These are phyloP conservation scores for Ectropis crepuscularia DNA, from an alignment of 2,888 invertebrate genomes.

Conservation along the genomic window DNA sequence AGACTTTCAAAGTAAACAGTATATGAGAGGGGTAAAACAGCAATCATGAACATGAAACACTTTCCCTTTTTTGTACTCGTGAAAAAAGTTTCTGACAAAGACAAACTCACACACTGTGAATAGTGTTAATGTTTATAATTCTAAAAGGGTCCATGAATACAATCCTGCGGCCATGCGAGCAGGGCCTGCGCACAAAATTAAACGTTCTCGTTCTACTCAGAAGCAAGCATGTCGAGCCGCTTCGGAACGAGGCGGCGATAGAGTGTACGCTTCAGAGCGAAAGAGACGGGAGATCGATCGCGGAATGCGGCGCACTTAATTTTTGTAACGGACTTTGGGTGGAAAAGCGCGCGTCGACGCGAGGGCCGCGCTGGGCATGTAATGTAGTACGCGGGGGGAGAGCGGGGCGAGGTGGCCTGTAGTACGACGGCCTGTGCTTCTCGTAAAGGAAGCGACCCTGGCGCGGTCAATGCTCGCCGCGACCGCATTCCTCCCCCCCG, in stretches of 20 bases:
- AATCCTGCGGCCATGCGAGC: neutral
- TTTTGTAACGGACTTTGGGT: conserved; percentile 83
- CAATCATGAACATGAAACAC: no score
- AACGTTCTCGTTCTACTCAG: conserved; percentile 6
- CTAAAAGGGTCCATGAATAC: neutral
- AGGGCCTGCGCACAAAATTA: conserved; percentile 16
- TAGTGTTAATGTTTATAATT: neutral
- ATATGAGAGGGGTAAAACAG: no score
- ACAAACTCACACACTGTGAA: neutral
- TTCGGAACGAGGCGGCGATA: conserved; percentile 43
- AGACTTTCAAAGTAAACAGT: no score
- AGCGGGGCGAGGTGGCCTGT: conserved; percentile 66
- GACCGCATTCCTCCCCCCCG: conserved; percentile 80
- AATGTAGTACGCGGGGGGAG: conserved; percentile 65
- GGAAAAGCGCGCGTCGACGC: conserved; percentile 77
- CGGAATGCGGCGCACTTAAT: conserved; percentile 83
- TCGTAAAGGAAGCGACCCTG: conserved; percentile 85
- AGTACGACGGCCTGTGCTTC: conserved; percentile 82
- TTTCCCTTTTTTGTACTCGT: no score
- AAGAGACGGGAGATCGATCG: conserved; percentile 65
- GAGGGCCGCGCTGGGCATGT: conserved; percentile 67
- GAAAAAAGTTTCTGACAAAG: no score
- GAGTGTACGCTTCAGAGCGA: conserved; percentile 53
- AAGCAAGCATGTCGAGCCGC: conserved; percentile 31
- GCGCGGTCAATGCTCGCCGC: conserved; percentile 84